Conservation (phyloP, 1,140 invertebrate genomes). For the Lordiphosa collinella region DNA sequence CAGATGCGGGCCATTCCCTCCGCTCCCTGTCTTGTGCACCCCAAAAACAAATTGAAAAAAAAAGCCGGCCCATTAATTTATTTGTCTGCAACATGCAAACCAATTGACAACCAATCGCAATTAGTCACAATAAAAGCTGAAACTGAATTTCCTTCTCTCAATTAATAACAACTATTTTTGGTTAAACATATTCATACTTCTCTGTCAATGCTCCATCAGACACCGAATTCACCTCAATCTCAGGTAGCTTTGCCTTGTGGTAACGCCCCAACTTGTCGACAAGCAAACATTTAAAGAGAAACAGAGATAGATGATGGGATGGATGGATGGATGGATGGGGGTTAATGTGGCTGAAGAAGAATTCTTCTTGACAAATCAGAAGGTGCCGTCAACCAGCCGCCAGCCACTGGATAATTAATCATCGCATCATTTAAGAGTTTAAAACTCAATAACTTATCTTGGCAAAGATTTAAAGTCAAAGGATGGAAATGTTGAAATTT, state of each 20-base stretch:
- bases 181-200: not conserved
- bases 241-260: constrained; percentile 30
- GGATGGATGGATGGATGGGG: no score
- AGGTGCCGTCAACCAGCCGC: constrained; percentile 25
- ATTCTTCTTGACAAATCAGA: constrained; percentile 34
- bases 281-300: not conserved
- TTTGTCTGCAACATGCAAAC: constrained; percentile 77
- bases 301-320: not conserved
- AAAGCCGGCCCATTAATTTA: constrained; percentile 59
- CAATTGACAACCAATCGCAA: constrained; percentile 75
- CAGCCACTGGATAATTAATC: not conserved
- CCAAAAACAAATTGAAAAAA: not conserved
- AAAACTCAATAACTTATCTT: no score
- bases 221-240: constrained; percentile 18
- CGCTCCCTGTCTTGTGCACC: not conserved
- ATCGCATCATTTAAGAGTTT: not conserved
- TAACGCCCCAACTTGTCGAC: constrained; percentile 40
- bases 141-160: constrained; percentile 36
- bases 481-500: no score
- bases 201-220: constrained; percentile 11
- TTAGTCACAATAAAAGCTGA: constrained; percentile 70
- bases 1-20: constrained; percentile 44
- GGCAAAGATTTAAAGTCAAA: no score
- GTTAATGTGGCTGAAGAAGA: not conserved
- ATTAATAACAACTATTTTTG: constrained; percentile 8